These are phyloP conservation scores for Acheta domesticus DNA, from an alignment of 2,888 invertebrate species.

Conservation along the genomic window DNA sequence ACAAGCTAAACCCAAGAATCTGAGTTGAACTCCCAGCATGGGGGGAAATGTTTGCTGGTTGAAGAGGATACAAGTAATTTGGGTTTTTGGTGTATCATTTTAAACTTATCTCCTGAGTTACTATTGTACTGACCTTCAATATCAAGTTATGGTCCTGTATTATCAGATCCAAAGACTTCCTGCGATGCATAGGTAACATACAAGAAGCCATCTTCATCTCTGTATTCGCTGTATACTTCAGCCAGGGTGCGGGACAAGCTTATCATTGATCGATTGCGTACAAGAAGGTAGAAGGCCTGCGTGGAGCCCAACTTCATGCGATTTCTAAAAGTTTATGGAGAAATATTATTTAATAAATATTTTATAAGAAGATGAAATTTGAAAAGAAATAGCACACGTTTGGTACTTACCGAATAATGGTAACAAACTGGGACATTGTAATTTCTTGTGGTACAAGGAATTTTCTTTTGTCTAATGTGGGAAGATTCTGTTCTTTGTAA, in stretches of 20 bases:
- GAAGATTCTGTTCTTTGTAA: slow-evolving; percentile 71
- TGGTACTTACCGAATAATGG: slow-evolving; percentile 69
- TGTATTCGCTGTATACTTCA: slow-evolving; percentile 73
- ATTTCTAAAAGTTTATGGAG: slow-evolving; percentile 47
- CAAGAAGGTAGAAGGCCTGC: slow-evolving; percentile 76
- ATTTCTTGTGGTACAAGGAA: slow-evolving; percentile 86
- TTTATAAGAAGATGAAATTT: not conserved
- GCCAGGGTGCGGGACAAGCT: slow-evolving; percentile 77
- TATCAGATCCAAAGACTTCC: slow-evolving; percentile 71
- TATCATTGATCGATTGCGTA: slow-evolving; percentile 77
- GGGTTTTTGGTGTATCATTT: no score
- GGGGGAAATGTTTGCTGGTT: no score
- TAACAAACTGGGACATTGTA: slow-evolving; percentile 82
- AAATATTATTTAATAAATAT: slow-evolving; percentile 25
- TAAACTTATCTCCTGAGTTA: no score
- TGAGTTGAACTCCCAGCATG: no score
- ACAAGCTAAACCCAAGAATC: no score
- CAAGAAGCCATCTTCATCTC: slow-evolving; percentile 79
- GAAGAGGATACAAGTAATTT: no score
- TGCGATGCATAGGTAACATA: slow-evolving; percentile 88
- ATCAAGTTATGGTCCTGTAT: slow-evolving; percentile 20
- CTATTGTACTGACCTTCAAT: no score
- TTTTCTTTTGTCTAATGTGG: slow-evolving; percentile 77
- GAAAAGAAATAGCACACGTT: no score
- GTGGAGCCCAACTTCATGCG: slow-evolving; percentile 59